Conservation (phyloP, 2,797 vertebrate species). For the Silurus lanzhouensis region DNA sequence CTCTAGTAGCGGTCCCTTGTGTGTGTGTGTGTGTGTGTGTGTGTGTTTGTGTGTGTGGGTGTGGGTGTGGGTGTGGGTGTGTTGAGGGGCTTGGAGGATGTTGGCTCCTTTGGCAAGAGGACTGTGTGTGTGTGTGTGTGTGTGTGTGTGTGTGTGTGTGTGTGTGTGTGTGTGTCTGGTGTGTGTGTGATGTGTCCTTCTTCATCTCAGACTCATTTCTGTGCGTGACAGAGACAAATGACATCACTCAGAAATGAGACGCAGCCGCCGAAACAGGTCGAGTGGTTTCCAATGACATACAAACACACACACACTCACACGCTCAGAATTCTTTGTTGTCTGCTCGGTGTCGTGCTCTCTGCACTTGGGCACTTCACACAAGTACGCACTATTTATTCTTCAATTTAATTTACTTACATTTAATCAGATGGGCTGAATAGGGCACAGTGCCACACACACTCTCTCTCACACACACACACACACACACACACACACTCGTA, state of each 20-base stretch:
- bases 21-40: conserved; percentile 49
- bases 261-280: conserved; percentile 73
- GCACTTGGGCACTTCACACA: conserved; percentile 21
- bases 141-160: conserved; percentile 29
- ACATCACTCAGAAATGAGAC: conserved; percentile 78
- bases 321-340: conserved; percentile 29
- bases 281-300: conserved; percentile 56
- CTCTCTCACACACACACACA: background rate
- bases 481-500: background rate
- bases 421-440: conserved; percentile 16
- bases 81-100: conserved; percentile 34
- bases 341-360: background rate
- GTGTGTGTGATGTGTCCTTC: conserved; percentile 75
- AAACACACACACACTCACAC: conserved; percentile 38
- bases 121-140: conserved; percentile 40
- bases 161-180: conserved; percentile 40
- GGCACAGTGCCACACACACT: background rate
- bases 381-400: conserved; percentile 21
- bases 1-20: conserved; percentile 47
- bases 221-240: conserved; percentile 83
- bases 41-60: conserved; percentile 20
- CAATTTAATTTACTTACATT: conserved; percentile 13
- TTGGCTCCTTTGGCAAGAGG: conserved; percentile 62
- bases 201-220: conserved; percentile 77
- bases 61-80: conserved; percentile 14